These are phyloP conservation scores for Anolis apletophallus DNA, from an alignment of 2,797 vertebrate genomes.

Conservation along the genomic window DNA sequence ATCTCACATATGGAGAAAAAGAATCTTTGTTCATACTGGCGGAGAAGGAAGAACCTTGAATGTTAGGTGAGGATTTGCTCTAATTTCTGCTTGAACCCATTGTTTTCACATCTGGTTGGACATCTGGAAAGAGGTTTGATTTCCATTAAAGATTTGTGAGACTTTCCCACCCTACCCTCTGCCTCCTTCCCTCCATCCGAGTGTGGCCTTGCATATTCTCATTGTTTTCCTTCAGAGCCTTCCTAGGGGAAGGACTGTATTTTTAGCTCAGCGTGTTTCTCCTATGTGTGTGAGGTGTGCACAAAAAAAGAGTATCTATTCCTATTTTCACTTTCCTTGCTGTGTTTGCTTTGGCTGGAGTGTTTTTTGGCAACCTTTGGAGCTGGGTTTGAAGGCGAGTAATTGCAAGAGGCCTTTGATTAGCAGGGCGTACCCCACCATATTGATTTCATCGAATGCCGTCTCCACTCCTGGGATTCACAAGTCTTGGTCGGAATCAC, in stretches of 20 bases:
- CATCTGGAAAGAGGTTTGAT: conserved; percentile 31
- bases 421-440: neutral
- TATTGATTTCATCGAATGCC: neutral
- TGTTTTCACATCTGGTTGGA: conserved; percentile 39
- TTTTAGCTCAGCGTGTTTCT: neutral
- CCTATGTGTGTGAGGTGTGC: neutral
- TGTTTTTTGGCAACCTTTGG: neutral
- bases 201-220: neutral
- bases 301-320: conserved; percentile 1
- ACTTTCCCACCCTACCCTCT: conserved; percentile 21
- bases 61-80: neutral
- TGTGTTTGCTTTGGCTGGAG: conserved; percentile 32
- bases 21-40: neutral
- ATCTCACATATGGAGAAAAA: no score
- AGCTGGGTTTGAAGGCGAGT: conserved; percentile 3
- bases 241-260: neutral
- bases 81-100: conserved; percentile 7
- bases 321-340: neutral
- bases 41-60: neutral
- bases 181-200: neutral
- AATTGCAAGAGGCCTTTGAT: conserved; percentile 16
- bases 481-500: neutral
- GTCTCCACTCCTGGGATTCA: neutral
- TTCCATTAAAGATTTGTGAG: conserved; percentile 33
- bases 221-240: neutral